phyloP scores from a whole-genome alignment of 2,888 invertebrate genomes.

The Cephus nigrinus region DNA sequence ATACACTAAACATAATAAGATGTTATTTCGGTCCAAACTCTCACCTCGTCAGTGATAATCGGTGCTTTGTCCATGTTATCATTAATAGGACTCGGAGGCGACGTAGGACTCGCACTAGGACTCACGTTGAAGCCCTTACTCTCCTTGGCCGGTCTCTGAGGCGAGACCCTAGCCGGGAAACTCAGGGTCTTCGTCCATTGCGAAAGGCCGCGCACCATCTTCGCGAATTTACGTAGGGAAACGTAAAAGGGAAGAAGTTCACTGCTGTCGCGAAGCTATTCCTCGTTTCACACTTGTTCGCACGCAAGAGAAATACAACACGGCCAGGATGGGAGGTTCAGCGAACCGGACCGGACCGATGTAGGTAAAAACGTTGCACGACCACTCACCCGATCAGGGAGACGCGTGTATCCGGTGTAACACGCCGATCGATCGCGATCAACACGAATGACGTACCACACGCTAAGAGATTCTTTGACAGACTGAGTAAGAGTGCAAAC shows the following conservation, averaged over 20 bases:
- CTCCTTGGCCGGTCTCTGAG: constrained; percentile 83
- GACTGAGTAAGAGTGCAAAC: constrained; percentile 27
- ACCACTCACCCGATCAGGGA: constrained; percentile 3
- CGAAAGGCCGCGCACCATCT: constrained; percentile 88
- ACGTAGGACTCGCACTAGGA: constrained; percentile 67
- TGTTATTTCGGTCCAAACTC: constrained; percentile 35
- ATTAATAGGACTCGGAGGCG: constrained; percentile 61
- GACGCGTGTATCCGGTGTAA: constrained; percentile 15
- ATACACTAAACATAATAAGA: neutral
- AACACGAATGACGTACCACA: constrained; percentile 13
- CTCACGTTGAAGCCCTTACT: constrained; percentile 64
- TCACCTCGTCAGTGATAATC: constrained; percentile 62
- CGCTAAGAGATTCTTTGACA: constrained; percentile 30
- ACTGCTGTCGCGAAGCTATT: neutral
- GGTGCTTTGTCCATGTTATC: constrained; percentile 60
- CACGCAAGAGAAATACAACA: neutral
- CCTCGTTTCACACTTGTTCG: neutral
- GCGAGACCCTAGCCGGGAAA: constrained; percentile 87
- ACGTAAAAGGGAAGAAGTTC: neutral
- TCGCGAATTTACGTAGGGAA: constrained; percentile 35
- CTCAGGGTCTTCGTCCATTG: constrained; percentile 93
- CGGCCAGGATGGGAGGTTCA: neutral
- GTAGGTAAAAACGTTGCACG: neutral
- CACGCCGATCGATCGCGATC: neutral
- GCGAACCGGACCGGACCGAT: neutral